Percentiles rank a stretch among this genome's conserved stretches.
Conservation (phyloP, 2,888 invertebrate species). For the Conchocele bisecta region DNA sequence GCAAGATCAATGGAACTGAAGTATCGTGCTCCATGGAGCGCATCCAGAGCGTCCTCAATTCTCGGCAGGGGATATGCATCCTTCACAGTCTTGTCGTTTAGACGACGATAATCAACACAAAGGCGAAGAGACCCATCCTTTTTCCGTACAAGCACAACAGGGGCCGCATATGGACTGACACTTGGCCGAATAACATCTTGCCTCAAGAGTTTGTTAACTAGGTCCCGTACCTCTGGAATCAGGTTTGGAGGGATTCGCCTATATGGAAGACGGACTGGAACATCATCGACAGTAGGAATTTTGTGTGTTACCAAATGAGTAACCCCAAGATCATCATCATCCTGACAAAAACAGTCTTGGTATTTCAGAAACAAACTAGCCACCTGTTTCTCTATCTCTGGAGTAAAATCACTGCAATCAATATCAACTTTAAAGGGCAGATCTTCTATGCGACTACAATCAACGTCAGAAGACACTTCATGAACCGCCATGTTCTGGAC, state of each 20-base stretch:
- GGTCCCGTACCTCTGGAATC: conserved; percentile 6
- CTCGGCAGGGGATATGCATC: conserved; percentile 10
- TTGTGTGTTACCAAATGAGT: conserved; percentile 4
- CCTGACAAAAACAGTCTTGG: conserved; percentile 11
- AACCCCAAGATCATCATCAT: conserved; percentile 21
- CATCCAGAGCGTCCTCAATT: conserved; percentile 1
- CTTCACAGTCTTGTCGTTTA: conserved; percentile 3
- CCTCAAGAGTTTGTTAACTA: conserved; percentile 1
- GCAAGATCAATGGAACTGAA: conserved; percentile 2
- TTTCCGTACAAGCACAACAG: conserved; percentile 1
- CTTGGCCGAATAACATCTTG: conserved; percentile 12
- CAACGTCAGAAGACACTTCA: neutral
- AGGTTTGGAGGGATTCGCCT: conserved; percentile 7
- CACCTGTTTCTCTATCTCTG: neutral
- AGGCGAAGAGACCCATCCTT: conserved; percentile 26
- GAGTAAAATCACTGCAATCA: neutral
- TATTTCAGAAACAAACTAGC: conserved; percentile 3
- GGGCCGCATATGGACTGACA: conserved; percentile 15
- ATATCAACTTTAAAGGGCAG: conserved; percentile 8
- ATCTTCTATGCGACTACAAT: neutral
- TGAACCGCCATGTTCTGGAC: conserved; percentile 2
- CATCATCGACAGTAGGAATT: conserved; percentile 17
- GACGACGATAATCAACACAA: conserved; percentile 33
- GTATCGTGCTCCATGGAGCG: neutral
- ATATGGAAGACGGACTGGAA: conserved; percentile 32